Conservation (phyloP, 2,797 vertebrate genomes). For the Mastacembelus armatus region DNA sequence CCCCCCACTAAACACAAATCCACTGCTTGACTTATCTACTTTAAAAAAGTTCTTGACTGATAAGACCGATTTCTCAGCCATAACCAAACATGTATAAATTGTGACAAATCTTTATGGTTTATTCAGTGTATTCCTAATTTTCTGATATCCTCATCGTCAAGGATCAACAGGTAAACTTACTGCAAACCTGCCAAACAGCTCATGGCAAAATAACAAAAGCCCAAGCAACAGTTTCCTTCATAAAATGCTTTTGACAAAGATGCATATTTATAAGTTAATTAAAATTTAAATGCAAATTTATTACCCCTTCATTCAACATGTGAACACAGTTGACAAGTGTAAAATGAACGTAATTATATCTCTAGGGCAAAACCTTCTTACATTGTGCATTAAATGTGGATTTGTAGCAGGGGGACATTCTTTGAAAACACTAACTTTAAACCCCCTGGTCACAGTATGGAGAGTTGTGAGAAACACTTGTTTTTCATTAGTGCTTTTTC, state of each 20-base stretch:
- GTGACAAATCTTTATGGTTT: not conserved
- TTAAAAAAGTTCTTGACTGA: too few species aligned
- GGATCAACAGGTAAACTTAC: not conserved
- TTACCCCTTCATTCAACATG: conserved; percentile 64
- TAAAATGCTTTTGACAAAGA: conserved; percentile 36
- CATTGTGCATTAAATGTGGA: conserved; percentile 36
- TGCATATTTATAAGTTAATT: conserved; percentile 62
- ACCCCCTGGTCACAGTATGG: conserved; percentile 45
- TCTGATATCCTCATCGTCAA: not conserved
- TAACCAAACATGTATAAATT: not conserved
- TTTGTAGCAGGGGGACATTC: conserved; percentile 42
- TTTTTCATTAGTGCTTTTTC: conserved; percentile 63
- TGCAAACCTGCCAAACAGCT: conserved; percentile 26
- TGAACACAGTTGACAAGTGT: conserved; percentile 53
- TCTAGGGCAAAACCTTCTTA: conserved; percentile 51
- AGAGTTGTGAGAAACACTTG: conserved; percentile 46
- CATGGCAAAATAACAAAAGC: conserved; percentile 19
- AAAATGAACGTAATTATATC: conserved; percentile 72
- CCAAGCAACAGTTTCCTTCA: conserved; percentile 10
- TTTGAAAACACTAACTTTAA: conserved; percentile 40
- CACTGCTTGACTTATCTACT: too few species aligned
- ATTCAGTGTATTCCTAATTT: not conserved
- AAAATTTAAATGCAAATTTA: conserved; percentile 69
- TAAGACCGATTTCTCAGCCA: not conserved
- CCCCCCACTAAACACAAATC: too few species aligned